A percentile compares a stretch with the other conserved stretches of the same genome.
phyloP scores from a whole-genome alignment of 92 coral and sea anemone species.

The Meandrina meandrites region DNA sequence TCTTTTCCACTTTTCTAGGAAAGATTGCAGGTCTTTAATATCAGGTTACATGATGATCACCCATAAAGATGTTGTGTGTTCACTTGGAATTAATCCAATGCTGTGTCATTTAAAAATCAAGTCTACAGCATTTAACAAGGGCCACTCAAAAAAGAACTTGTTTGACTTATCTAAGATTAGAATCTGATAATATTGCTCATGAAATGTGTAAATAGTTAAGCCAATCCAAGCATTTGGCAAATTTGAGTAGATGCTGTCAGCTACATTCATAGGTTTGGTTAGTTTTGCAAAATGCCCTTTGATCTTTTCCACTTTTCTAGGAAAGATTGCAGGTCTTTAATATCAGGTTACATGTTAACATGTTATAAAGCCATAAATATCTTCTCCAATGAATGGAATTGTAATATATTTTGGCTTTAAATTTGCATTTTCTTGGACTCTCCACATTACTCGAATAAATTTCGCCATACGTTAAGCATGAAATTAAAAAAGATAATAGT shows the following conservation, averaged over 20 bases:
- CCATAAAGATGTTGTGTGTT: neutral
- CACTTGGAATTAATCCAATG: neutral
- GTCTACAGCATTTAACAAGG: neutral
- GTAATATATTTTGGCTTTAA: neutral
- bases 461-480: neutral
- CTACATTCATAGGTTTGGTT: too few species aligned
- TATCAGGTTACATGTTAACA: too few species aligned
- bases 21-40: neutral
- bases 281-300: neutral
- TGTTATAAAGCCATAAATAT: neutral
- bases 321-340: neutral
- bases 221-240: neutral
- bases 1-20: neutral
- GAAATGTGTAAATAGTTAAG: neutral
- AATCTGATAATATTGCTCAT: neutral
- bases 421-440: neutral
- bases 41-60: neutral
- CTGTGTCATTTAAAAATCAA: neutral
- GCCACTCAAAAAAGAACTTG: neutral
- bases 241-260: neutral
- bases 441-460: neutral
- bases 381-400: neutral
- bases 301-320: neutral
- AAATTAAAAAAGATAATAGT: neutral
- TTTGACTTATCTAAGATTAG: neutral